These are phyloP conservation scores for Caradrina clavipalpis DNA, from an alignment of 2,888 invertebrate species.

Conservation along the genomic window DNA sequence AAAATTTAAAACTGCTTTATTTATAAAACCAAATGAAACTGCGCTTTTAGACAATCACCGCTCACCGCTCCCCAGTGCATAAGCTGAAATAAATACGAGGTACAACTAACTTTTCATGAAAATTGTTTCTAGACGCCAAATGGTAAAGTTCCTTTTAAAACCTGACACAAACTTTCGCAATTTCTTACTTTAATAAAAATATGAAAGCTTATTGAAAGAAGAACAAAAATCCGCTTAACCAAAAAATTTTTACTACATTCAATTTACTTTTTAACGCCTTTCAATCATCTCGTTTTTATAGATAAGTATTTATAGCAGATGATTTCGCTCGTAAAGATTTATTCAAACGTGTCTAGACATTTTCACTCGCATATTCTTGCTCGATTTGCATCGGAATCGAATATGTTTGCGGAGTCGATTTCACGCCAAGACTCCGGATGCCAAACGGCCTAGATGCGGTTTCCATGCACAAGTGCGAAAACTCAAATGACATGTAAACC, in stretches of 20 bases:
- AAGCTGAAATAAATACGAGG: not conserved
- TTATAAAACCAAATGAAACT: not conserved
- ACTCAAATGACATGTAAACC: conserved; percentile 49
- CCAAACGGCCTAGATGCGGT: conserved; percentile 80
- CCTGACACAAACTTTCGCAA: not conserved
- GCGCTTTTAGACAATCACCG: not conserved
- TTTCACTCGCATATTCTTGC: conserved; percentile 75
- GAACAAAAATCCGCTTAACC: not conserved
- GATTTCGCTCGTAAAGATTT: conserved; percentile 66
- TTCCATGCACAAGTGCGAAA: conserved; percentile 66
- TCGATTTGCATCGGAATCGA: conserved; percentile 81
- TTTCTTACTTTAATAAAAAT: not conserved
- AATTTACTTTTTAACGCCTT: conserved; percentile 10
- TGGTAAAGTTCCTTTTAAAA: not conserved
- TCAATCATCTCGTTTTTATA: conserved; percentile 54
- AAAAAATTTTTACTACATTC: not conserved
- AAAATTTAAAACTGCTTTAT: not conserved
- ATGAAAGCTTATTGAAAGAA: not conserved
- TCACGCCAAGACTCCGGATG: conserved; percentile 74
- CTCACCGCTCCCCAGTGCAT: not conserved
- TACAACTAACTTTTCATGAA: not conserved
- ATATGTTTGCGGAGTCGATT: conserved; percentile 80
- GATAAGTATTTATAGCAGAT: conserved; percentile 41
- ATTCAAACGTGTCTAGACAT: conserved; percentile 68
- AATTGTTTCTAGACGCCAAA: not conserved